Base-by-base conservation (phyloP, 2,113 vertebrate species). In the Empidonax traillii region DNA sequence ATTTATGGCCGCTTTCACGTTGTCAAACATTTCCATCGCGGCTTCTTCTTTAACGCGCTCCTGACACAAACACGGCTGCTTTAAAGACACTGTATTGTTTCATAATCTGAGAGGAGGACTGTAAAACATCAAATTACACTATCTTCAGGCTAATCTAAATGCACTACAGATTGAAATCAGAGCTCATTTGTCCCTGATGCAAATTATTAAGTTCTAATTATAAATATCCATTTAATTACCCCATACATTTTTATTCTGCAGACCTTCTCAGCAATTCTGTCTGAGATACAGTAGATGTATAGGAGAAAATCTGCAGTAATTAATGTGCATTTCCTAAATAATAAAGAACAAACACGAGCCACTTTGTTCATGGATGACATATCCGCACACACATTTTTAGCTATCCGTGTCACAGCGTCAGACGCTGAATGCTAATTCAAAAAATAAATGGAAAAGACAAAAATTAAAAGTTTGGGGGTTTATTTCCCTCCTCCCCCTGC, bases 131-230 rank as follows among this genome's bases (percentile, higher is more conserved):
- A 98, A 97, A 98, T 97, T 97, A 97, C 95, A 90, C 96, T 97
- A 98, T 98, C 98, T 98, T 97, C 59, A 63, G 97, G 97, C 96
- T 98, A 97, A 98, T 98, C 98, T 98, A 98, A 98, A 98, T 98
- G 97, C 55, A 51, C 96, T 96, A 96, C 97, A 98, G 98, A 98
- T 98, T 98, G 98, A 98, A 98, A 98, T 98, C 98, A 98, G 98
- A 97, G 97, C 98, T 98, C 98, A 96, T 98, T 98, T 98, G 98
- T 98, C 97, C 98, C 97, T 93, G 97, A 98, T 98, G 98, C 97
- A 98, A 98, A 98, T 98, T 98, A 98, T 98, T 98, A 98, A 98
- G 95, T 98, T 98, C 98, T 98, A 98, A 98, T 98, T 98, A 98
- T 98, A 98, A 98, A 98, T 98, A 98, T 97, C 94, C 96, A 97